A percentile compares a stretch with the other conserved stretches of the same genome.
These are phyloP conservation scores for Steatornis caripensis DNA, from an alignment of 2,113 vertebrate species.

Conservation along the genomic window DNA sequence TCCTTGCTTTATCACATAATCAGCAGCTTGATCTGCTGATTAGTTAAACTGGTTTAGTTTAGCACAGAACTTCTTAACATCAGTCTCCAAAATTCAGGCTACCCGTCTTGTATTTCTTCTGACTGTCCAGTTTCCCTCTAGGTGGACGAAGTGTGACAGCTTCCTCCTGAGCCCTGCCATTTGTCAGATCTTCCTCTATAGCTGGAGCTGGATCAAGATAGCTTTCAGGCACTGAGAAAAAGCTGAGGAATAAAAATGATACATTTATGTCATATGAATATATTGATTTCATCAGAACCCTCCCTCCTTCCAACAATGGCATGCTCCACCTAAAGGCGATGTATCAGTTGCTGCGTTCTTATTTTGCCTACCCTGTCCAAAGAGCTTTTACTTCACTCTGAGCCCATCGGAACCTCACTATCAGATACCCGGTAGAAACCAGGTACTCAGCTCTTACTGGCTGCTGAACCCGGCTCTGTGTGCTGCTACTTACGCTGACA, in stretches of 20 bases:
- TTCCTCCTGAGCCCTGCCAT: background rate
- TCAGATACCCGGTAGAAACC: background rate
- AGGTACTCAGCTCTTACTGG: background rate
- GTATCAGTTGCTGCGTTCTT: background rate
- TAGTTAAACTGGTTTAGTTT: background rate
- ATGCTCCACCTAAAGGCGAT: background rate
- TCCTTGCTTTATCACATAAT: slow-evolving; percentile 3
- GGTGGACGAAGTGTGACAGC: background rate
- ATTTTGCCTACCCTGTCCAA: background rate
- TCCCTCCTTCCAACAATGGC: background rate
- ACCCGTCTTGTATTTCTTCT: background rate
- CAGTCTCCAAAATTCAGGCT: background rate
- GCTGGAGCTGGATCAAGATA: background rate
- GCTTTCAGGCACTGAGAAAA: background rate
- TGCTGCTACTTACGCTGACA: background rate
- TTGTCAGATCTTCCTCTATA: background rate
- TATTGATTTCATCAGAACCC: background rate
- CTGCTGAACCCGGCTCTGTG: background rate
- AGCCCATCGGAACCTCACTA: background rate
- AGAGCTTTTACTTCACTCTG: background rate
- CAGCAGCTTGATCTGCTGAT: background rate
- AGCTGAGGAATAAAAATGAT: background rate
- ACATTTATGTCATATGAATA: background rate
- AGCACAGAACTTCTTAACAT: background rate
- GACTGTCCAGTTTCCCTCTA: background rate